Evolutionary conservation across 1,140 invertebrate genomes (phyloP).

Genomic region (Drosophila auraria): DNA sequence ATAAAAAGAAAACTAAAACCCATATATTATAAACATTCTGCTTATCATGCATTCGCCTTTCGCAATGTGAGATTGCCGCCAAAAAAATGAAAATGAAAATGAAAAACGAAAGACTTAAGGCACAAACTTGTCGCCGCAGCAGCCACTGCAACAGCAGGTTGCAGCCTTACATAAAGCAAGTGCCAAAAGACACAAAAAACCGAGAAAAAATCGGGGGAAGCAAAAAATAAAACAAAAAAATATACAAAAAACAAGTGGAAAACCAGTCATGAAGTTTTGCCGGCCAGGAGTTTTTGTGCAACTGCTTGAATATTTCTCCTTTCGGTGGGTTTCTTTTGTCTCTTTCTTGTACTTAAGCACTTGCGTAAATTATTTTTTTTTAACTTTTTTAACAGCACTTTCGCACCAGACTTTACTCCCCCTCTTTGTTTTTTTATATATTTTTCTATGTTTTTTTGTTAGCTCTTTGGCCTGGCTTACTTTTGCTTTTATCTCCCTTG

Average conservation of each 20-base stretch:
- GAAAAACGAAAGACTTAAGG: constrained; percentile 66
- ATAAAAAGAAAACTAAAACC: background rate
- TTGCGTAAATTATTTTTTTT: constrained; percentile 52
- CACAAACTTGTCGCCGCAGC: constrained; percentile 65
- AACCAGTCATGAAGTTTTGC: constrained; percentile 59
- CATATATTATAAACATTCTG: constrained; percentile 46
- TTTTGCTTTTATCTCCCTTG: constrained; percentile 22
- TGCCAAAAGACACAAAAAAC: constrained; percentile 35
- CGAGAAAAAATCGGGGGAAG: constrained; percentile 26
- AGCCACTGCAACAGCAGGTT: constrained; percentile 25
- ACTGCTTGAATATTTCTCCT: constrained; percentile 43
- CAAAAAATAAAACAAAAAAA: constrained; percentile 5
- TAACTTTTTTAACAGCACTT: constrained; percentile 35
- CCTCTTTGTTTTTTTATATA: background rate
- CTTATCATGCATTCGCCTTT: constrained; percentile 64
- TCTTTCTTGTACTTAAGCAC: constrained; percentile 25
- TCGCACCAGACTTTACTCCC: constrained; percentile 21
- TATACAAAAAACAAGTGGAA: constrained; percentile 23
- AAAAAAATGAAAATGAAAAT: constrained; percentile 50
- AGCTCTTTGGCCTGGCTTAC: constrained; percentile 8
- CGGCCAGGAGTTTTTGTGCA: constrained; percentile 43
- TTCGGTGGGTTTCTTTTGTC: constrained; percentile 22
- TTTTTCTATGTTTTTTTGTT: background rate
- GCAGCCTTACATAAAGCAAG: constrained; percentile 72
- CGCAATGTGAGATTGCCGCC: constrained; percentile 54